Conservation (phyloP, 2,113 vertebrate genomes). For the Poicephalus gulielmi region DNA sequence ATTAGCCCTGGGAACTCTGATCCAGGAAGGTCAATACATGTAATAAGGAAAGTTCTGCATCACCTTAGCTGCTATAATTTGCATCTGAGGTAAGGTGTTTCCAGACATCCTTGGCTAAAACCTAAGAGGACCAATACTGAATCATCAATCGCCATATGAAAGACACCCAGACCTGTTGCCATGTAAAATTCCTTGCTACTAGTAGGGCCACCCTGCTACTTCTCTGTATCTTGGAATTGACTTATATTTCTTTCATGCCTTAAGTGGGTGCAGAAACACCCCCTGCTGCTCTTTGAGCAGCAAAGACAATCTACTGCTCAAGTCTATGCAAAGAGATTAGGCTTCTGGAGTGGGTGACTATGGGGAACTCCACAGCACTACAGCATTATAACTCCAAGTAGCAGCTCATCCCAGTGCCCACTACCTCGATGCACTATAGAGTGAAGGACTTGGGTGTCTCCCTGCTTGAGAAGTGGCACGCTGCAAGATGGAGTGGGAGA, state of each 20-base stretch:
- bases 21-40: background rate
- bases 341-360: background rate
- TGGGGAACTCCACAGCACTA: background rate
- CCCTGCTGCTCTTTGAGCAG: background rate
- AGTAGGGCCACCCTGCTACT: background rate
- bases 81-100: background rate
- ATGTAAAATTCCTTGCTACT: background rate
- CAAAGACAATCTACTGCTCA: background rate
- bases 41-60: background rate
- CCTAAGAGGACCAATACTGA: background rate
- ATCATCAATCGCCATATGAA: background rate
- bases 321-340: background rate
- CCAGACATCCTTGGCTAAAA: background rate
- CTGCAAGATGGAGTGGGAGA: rapidly evolving
- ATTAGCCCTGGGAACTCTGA: background rate
- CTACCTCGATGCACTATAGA: background rate
- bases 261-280: background rate
- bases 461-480: background rate
- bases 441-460: background rate
- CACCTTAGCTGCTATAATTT: background rate
- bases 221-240: background rate
- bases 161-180: background rate
- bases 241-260: background rate
- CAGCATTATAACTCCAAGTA: background rate
- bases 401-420: rapidly evolving